These are phyloP conservation scores for Venustoraphidia nigricollis DNA, from an alignment of 2,888 invertebrate species.

Conservation along the genomic window DNA sequence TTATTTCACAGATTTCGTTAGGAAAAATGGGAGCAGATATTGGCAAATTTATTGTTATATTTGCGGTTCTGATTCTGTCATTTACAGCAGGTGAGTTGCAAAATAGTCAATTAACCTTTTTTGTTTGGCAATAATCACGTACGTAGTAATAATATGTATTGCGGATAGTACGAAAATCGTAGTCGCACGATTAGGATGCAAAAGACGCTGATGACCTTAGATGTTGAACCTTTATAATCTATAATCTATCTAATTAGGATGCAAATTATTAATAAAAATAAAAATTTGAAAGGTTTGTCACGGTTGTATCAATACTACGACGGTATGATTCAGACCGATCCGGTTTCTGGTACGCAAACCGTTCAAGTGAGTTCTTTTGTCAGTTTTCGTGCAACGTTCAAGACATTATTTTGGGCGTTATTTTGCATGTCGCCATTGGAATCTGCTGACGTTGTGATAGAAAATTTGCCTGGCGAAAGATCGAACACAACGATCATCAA, in stretches of 20 bases:
- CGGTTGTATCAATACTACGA: constrained; percentile 49
- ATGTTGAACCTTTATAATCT: too few relatives aligned
- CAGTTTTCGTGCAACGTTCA: constrained; percentile 37
- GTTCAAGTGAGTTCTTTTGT: constrained; percentile 43
- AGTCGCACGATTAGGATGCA: too few relatives aligned
- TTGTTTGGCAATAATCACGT: too few relatives aligned
- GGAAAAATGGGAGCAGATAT: constrained; percentile 54
- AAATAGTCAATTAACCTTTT: too few relatives aligned
- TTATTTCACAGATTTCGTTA: constrained; percentile 37
- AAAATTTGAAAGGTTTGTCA: constrained; percentile 26
- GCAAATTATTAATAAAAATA: constrained; percentile 10
- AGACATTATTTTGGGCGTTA: constrained; percentile 54
- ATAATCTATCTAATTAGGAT: too few relatives aligned
- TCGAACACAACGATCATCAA: constrained; percentile 33
- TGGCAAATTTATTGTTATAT: constrained; percentile 42
- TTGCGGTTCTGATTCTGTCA: constrained; percentile 39
- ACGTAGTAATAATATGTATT: too few relatives aligned
- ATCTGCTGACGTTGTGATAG: constrained; percentile 47
- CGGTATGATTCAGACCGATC: constrained; percentile 41
- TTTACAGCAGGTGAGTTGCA: constrained; percentile 32
- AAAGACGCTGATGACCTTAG: too few relatives aligned
- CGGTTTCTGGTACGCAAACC: constrained; percentile 38
- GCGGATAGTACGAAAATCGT: too few relatives aligned
- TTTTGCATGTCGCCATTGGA: constrained; percentile 51
- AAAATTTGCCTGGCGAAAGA: constrained; percentile 34